Base-by-base conservation (phyloP, 2,113 vertebrate species). In the Aptenodytes patagonicus region DNA sequence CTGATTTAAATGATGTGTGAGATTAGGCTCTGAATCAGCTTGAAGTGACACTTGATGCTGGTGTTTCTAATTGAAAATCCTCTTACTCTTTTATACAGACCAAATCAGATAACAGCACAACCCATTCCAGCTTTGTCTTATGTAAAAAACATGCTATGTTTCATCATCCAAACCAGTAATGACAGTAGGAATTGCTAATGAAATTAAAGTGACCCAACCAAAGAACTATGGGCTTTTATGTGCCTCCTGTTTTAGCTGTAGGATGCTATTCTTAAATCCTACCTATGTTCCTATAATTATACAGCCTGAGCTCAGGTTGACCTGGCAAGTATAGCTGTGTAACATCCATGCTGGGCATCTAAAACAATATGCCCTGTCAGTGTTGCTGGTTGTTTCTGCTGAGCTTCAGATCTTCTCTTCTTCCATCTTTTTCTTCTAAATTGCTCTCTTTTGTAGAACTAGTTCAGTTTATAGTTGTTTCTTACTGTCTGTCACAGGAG, bases 61-160 rank as follows among this genome's bases (percentile, higher is more conserved):
- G n/a, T 83, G 66, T 92, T 94, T 55, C 83, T 96, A 68, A 92
- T 95, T 95, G 95, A 91, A 96, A 93, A 93, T 87, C 77, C 36
- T 87, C 73, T 79, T 95, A 54, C 75, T 93, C 57, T 95, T 91
- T 93, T 89, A 25, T 78, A 71, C 34, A 76, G 47, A 93, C 69
- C 22, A 86, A 88, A 90, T 83, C 36, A 52, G 47, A 72, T 91
- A 90, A 91, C 90, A 89, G 84, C 82, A 92, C 36, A 91, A 54
- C 69, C 52, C 64, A 55, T 83, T 93, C 47, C 80, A 83, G 72
- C 69, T 81, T 94, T 94, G 57, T 89, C 69, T 82, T 92, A 87
- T 83, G 57, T 91, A 89, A 91, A 97, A 97, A 96, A n/a, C 25
- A 26, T 2, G 9, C 44, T 69, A 17, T 21, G 36, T 92, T 96